Conservation (phyloP, 1,140 invertebrate genomes). For the Drosophila cardini region DNA sequence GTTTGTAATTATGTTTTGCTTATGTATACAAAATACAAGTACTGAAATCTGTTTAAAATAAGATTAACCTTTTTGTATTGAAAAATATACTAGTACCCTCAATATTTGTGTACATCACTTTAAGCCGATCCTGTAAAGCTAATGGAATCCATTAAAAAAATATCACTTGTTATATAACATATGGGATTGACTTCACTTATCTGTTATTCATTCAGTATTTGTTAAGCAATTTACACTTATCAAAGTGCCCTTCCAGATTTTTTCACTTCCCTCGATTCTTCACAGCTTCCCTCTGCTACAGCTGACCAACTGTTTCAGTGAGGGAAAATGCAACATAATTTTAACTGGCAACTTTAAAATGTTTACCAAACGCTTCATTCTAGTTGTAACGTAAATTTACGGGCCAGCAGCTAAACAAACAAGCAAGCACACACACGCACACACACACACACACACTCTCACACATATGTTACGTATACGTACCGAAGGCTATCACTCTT, state of each 20-base stretch:
- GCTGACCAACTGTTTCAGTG: constrained; percentile 20
- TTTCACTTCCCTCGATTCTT: too few relatives aligned
- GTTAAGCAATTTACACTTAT: constrained; percentile 49
- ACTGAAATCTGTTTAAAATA: too few relatives aligned
- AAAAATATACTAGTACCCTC: too few relatives aligned
- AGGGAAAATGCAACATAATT: constrained; percentile 59
- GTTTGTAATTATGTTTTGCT: too few relatives aligned
- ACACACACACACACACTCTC: constrained; percentile 15
- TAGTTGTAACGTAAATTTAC: constrained; percentile 82
- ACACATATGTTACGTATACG: constrained; percentile 4
- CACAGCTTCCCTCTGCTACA: background rate
- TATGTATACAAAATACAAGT: too few relatives aligned
- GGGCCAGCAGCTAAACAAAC: constrained; percentile 73
- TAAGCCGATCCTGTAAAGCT: too few relatives aligned
- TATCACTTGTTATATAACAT: constrained; percentile 1
- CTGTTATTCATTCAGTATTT: constrained; percentile 50
- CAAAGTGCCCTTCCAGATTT: constrained; percentile 3
- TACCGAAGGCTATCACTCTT: constrained; percentile 15
- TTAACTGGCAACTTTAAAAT: constrained; percentile 82
- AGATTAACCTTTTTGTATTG: too few relatives aligned
- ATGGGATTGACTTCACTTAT: constrained; percentile 21
- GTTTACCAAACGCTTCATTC: constrained; percentile 77
- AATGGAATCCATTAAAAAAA: background rate
- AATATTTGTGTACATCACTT: too few relatives aligned
- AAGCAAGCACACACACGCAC: constrained; percentile 29